Evolutionary conservation across 2,797 vertebrate species (phyloP).

Genomic region (Cossypha niveicapilla): DNA sequence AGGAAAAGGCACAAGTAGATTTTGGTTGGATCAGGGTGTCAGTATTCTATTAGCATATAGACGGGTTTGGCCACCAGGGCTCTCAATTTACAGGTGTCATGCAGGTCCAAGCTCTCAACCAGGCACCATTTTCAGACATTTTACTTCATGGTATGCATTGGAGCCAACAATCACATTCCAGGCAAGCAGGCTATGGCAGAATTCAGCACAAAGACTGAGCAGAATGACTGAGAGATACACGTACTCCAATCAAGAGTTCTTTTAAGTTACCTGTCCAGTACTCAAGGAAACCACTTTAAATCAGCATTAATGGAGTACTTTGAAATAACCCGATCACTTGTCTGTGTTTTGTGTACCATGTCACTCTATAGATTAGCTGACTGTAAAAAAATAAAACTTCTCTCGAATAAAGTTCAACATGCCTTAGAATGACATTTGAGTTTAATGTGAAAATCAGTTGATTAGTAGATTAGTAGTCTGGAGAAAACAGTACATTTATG

Average conservation of each 20-base stretch:
- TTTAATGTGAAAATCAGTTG: neutral
- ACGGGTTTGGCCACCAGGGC: neutral
- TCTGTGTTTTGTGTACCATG: neutral
- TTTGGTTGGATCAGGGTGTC: neutral
- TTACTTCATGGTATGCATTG: neutral
- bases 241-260: neutral
- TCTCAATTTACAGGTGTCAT: neutral
- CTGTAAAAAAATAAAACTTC: neutral
- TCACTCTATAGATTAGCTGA: neutral
- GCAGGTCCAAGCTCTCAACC: neutral
- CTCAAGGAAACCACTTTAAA: neutral
- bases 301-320: neutral
- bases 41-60: neutral
- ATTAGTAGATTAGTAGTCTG: neutral
- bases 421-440: neutral
- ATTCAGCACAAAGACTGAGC: neutral
- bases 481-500: neutral
- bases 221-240: neutral
- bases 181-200: neutral
- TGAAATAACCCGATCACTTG: neutral
- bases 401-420: neutral
- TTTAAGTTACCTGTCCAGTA: neutral
- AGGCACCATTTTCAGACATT: neutral
- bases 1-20: neutral
- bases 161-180: neutral